phyloP scores from a whole-genome alignment of 2,888 invertebrate genomes.

The Ormyrus rosae region DNA sequence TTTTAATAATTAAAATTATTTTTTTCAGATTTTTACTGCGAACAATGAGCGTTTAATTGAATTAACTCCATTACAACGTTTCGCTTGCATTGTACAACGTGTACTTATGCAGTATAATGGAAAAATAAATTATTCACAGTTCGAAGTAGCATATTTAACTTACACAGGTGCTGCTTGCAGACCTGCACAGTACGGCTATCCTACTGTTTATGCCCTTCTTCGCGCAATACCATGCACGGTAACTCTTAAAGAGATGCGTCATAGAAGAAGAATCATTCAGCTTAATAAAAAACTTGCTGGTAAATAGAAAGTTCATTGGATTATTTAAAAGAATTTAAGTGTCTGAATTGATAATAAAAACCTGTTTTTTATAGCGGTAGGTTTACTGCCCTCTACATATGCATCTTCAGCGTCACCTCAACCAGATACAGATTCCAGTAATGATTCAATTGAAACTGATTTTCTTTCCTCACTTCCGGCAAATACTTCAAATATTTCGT shows the following conservation, averaged over 20 bases:
- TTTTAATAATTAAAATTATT: constrained; percentile 18
- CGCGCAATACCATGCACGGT: constrained; percentile 78
- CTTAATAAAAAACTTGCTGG: constrained; percentile 77
- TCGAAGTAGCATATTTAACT: constrained; percentile 74
- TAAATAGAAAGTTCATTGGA: constrained; percentile 62
- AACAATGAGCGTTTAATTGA: constrained; percentile 70
- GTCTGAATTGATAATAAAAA: neutral
- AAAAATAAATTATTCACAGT: constrained; percentile 73
- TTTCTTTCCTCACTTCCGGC: constrained; percentile 51
- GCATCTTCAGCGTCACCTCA: constrained; percentile 63
- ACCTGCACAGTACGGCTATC: constrained; percentile 78
- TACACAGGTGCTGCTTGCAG: constrained; percentile 76
- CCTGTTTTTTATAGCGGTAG: constrained; percentile 61
- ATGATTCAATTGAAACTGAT: constrained; percentile 70
- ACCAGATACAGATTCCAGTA: constrained; percentile 70
- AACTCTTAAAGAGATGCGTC: constrained; percentile 71
- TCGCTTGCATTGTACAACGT: constrained; percentile 78
- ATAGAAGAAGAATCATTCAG: constrained; percentile 75
- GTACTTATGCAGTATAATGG: constrained; percentile 77
- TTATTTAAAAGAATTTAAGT: neutral
- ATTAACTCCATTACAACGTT: constrained; percentile 76
- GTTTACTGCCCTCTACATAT: constrained; percentile 67
- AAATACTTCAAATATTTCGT: constrained; percentile 15
- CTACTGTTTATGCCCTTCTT: constrained; percentile 77
- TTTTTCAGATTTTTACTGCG: constrained; percentile 66